phyloP scores from a whole-genome alignment of 2,113 vertebrate genomes.

The Lathamus discolor region DNA sequence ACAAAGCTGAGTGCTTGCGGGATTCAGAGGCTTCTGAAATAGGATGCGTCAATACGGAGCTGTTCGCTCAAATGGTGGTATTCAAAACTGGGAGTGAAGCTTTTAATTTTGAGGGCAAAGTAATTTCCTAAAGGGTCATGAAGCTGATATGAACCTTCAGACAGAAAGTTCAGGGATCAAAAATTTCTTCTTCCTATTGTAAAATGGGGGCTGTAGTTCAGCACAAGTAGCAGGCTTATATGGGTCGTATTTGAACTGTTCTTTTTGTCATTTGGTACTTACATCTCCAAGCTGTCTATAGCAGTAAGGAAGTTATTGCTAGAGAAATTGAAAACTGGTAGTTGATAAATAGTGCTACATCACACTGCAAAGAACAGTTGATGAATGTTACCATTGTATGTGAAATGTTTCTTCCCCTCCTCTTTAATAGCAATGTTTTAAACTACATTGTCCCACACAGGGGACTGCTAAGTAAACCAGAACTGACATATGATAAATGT shows the following conservation, averaged over 20 bases:
- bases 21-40: not conserved
- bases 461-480: constrained; percentile 57
- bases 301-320: constrained; percentile 10
- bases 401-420: not conserved
- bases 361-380: not conserved
- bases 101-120: not conserved
- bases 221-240: not conserved
- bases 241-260: not conserved
- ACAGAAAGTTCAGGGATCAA: not conserved
- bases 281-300: not conserved
- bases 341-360: not conserved
- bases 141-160: not conserved
- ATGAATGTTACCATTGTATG: constrained; percentile 18
- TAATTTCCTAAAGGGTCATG: not conserved
- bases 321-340: not conserved
- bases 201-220: not conserved
- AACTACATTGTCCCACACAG: constrained; percentile 29
- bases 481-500: constrained; percentile 72
- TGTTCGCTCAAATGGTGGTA: not conserved
- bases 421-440: constrained; percentile 37
- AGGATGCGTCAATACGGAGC: not conserved
- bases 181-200: not conserved
- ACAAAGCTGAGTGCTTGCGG: rapidly evolving
- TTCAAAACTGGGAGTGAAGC: not conserved
- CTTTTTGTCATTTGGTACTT: constrained; percentile 17